Evolutionary conservation across 2,888 invertebrate genomes (phyloP).

Genomic region (Fissipunctia ypsillon): DNA sequence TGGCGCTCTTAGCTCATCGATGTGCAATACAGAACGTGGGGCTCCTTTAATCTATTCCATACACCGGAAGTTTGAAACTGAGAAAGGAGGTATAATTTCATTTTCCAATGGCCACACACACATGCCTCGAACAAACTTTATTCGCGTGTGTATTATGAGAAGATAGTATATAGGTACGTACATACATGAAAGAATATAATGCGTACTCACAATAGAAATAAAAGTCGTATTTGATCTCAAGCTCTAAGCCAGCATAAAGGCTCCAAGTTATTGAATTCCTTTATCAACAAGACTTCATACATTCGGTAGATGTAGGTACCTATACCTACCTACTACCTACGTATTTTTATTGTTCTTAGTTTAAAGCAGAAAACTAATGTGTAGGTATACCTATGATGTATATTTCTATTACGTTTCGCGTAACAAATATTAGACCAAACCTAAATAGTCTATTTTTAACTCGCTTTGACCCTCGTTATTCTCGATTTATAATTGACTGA

Average conservation of each 20-base stretch:
- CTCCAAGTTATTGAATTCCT: constrained; percentile 64
- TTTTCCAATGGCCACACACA: neutral
- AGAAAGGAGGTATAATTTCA: constrained; percentile 1
- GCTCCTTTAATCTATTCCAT: neutral
- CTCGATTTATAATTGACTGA: constrained; percentile 26
- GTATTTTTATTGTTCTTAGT: constrained; percentile 24
- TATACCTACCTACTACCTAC: too few species aligned
- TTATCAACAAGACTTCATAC: constrained; percentile 43
- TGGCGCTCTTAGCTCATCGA: too few species aligned
- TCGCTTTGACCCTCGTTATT: constrained; percentile 29
- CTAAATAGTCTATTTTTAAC: constrained; percentile 26
- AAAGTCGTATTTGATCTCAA: constrained; percentile 57
- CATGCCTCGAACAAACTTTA: neutral
- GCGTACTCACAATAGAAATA: constrained; percentile 48
- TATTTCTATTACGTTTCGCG: constrained; percentile 2
- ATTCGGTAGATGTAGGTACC: constrained; percentile 6
- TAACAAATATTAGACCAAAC: constrained; percentile 9
- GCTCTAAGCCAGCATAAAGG: constrained; percentile 45
- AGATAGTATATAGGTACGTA: neutral
- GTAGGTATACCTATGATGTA: neutral
- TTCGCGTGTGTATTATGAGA: neutral
- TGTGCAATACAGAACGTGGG: neutral
- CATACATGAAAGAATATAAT: constrained; percentile 25
- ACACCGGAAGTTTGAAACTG: constrained; percentile 2
- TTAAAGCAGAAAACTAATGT: constrained; percentile 10